Base-by-base conservation (phyloP, 2,888 invertebrate species). In the Drosophila nr. medialis region DNA sequence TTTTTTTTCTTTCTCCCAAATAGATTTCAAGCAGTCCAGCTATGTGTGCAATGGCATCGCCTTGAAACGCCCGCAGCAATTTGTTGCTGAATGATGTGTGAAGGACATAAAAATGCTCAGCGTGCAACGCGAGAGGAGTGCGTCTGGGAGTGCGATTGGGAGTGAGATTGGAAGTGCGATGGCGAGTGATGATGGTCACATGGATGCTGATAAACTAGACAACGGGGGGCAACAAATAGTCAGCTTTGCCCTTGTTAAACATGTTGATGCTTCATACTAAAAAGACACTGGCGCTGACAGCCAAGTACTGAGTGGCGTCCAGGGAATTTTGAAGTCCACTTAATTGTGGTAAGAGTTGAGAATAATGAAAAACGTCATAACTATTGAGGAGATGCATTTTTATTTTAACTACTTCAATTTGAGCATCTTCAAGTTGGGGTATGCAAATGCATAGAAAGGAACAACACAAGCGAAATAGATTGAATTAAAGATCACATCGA, bases 31-130 rank as follows among this genome's bases (percentile, higher is more conserved):
- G 74, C 81, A 69, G 75, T 67, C 60, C 55, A 65, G 73, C 77
- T 27, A 51, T 74, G 78, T 69, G 60, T 60, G 73, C 61, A 61
- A 54, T 58, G 58, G 32, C 58, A 34, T 55, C 75, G 75, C 54
- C 72, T 42, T 89, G 89, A 71, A 82, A 81, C 68, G 87, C 85
- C 90, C 72, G 84, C 86, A 88, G 89, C 90, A 85, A 90, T 85
- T 85, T 90, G 90, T 90, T 75, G 86, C 90, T 85, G 85, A 85
- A 90, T 85, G 90, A 85, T 90, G 85, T 90, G 85, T 89, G 90
- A 85, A 90, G 90, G 83, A 80, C 86, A 86, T 90, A 83, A 90
- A 85, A 90, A 83, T 83, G 75, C 80, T 73, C 55, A 50, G 66
- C 53, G 38, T 66, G 64, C 80, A 61, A 21, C 30, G 13, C 34